phyloP scores from a whole-genome alignment of 2,113 vertebrate genomes.

The Lagenorhynchus albirostris region DNA sequence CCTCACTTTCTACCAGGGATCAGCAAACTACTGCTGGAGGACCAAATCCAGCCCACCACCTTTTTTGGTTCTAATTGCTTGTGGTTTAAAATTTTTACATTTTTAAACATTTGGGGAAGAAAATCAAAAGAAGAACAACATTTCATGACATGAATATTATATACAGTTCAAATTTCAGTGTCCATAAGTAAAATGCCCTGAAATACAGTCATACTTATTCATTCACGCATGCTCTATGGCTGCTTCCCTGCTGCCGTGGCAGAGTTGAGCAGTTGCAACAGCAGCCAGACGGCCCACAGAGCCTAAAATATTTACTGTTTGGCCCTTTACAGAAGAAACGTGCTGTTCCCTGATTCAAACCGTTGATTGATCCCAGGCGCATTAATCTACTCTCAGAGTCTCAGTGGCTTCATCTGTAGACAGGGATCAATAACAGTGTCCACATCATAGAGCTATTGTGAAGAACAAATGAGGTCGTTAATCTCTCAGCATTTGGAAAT shows the following conservation, averaged over 20 bases:
- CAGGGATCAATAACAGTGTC: neutral
- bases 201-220: neutral
- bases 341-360: neutral
- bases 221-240: fast-evolving
- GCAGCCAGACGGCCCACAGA: fast-evolving
- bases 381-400: neutral
- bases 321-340: neutral
- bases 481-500: neutral
- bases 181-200: neutral
- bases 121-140: neutral
- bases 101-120: neutral
- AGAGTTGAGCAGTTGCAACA: neutral
- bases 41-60: neutral
- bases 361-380: neutral
- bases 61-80: neutral
- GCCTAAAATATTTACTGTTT: neutral
- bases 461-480: neutral
- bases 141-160: neutral
- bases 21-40: neutral
- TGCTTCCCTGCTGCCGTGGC: neutral
- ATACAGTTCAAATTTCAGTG: neutral
- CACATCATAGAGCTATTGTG: neutral
- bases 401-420: neutral
- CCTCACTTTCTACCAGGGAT: neutral
- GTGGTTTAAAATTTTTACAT: neutral